Evolutionary conservation across 2,888 invertebrate species (phyloP).

Genomic region (Agrochola macilenta): DNA sequence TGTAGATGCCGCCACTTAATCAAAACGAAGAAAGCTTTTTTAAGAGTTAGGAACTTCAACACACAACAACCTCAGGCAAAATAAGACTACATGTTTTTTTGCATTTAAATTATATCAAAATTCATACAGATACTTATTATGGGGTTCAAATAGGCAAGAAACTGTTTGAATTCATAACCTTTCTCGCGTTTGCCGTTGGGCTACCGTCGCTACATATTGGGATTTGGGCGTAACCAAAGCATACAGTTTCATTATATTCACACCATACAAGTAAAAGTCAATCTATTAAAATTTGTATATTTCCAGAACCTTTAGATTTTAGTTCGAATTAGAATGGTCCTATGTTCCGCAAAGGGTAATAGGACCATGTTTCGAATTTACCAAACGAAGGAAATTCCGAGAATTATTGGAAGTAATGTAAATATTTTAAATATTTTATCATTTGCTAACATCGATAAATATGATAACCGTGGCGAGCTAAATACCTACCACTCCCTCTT

Average conservation of each 20-base stretch:
- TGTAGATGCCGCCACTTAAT: too few relatives aligned
- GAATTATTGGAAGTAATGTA: slow-evolving; percentile 11
- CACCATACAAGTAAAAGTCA: slow-evolving; percentile 57
- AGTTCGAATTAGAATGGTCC: slow-evolving; percentile 21
- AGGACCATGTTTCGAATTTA: slow-evolving; percentile 21
- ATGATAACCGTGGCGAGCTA: slow-evolving; percentile 21
- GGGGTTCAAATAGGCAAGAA: background rate
- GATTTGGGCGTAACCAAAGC: slow-evolving; percentile 32
- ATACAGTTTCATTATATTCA: slow-evolving; percentile 35
- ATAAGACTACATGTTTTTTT: too few relatives aligned
- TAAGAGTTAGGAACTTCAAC: too few relatives aligned
- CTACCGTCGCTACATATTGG: slow-evolving; percentile 6
- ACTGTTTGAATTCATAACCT: slow-evolving; percentile 25
- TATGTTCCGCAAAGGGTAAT: slow-evolving; percentile 15
- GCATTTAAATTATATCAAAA: too few relatives aligned
- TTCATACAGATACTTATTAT: too few relatives aligned
- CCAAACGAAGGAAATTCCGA: slow-evolving; percentile 10
- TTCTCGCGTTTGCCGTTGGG: slow-evolving; percentile 26
- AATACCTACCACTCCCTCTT: slow-evolving; percentile 14
- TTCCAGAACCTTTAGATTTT: slow-evolving; percentile 27
- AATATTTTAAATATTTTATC: slow-evolving; percentile 25
- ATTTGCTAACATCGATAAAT: slow-evolving; percentile 28
- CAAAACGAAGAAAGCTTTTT: too few relatives aligned
- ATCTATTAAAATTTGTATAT: slow-evolving; percentile 27
- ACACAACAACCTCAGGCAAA: too few relatives aligned